These are phyloP conservation scores for Notodonta dromedarius DNA, from an alignment of 2,888 invertebrate species.

Conservation along the genomic window DNA sequence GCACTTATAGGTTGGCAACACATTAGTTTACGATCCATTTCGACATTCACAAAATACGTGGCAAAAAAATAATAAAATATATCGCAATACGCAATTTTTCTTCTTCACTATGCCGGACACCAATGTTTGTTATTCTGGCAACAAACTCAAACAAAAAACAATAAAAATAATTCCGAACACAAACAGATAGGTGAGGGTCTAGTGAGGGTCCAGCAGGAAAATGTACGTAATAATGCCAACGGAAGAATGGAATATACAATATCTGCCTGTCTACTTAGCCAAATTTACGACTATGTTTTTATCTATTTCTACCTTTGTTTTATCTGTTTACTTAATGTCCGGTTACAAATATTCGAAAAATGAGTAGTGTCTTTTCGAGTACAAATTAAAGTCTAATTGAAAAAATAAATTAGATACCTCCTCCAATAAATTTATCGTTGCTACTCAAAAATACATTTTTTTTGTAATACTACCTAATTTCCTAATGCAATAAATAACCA, in stretches of 20 bases:
- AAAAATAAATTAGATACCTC: too few species aligned
- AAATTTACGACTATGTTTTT: constrained; percentile 37
- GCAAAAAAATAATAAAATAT: neutral
- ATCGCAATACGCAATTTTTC: neutral
- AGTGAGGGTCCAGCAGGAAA: constrained; percentile 11
- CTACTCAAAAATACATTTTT: too few species aligned
- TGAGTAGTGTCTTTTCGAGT: too few species aligned
- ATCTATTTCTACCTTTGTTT: constrained; percentile 7
- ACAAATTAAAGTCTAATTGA: too few species aligned
- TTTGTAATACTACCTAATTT: too few species aligned
- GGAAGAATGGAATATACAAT: constrained; percentile 15
- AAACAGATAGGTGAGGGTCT: constrained; percentile 18
- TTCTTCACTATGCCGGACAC: neutral
- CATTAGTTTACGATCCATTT: neutral
- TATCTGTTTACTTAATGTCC: too few species aligned
- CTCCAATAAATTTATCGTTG: too few species aligned
- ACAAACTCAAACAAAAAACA: constrained; percentile 13
- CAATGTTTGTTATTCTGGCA: neutral
- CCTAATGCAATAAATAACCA: too few species aligned
- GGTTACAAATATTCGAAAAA: neutral
- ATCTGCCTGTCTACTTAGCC: constrained; percentile 23
- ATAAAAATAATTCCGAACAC: constrained; percentile 9
- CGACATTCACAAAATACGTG: neutral
- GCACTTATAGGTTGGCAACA: too few species aligned
- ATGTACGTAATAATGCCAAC: constrained; percentile 13